phyloP scores from a whole-genome alignment of 1,140 invertebrate species.

The Teleopsis dalmanni region DNA sequence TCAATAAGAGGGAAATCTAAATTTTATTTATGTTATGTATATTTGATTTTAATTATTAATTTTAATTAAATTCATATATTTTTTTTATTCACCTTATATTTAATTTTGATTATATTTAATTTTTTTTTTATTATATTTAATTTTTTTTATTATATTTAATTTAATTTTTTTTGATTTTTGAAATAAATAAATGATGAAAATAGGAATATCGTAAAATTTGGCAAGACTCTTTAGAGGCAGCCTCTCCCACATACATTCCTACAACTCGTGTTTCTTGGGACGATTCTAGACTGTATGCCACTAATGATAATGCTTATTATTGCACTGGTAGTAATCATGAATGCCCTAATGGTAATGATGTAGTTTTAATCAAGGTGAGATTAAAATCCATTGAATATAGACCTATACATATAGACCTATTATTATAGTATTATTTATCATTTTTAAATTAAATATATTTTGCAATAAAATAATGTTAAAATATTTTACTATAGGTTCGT shows the following conservation, averaged over 20 bases:
- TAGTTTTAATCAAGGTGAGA: slow-evolving; percentile 43
- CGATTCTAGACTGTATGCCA: slow-evolving; percentile 39
- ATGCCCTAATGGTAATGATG: slow-evolving; percentile 40
- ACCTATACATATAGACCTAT: background rate
- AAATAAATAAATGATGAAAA: background rate
- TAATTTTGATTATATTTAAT: slow-evolving; percentile 7
- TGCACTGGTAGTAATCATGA: slow-evolving; percentile 41
- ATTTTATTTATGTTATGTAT: background rate
- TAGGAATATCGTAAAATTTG: slow-evolving; percentile 26
- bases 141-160: too few relatives aligned
- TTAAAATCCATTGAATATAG: background rate
- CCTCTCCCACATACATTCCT: slow-evolving; percentile 41
- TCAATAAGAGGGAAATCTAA: background rate
- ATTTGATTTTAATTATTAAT: slow-evolving; percentile 1
- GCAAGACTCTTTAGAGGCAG: slow-evolving; percentile 37
- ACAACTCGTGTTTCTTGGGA: slow-evolving; percentile 41
- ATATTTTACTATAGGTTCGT: slow-evolving; percentile 45
- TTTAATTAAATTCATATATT: background rate
- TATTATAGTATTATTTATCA: slow-evolving; percentile 2
- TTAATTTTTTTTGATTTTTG: slow-evolving; percentile 6
- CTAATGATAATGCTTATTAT: slow-evolving; percentile 28
- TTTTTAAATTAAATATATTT: background rate
- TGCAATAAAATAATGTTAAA: slow-evolving; percentile 1
- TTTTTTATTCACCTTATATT: slow-evolving; percentile 4
- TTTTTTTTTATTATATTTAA: slow-evolving; percentile 13